phyloP scores from a whole-genome alignment of 1,140 invertebrate genomes.

The Ephestia elutella region DNA sequence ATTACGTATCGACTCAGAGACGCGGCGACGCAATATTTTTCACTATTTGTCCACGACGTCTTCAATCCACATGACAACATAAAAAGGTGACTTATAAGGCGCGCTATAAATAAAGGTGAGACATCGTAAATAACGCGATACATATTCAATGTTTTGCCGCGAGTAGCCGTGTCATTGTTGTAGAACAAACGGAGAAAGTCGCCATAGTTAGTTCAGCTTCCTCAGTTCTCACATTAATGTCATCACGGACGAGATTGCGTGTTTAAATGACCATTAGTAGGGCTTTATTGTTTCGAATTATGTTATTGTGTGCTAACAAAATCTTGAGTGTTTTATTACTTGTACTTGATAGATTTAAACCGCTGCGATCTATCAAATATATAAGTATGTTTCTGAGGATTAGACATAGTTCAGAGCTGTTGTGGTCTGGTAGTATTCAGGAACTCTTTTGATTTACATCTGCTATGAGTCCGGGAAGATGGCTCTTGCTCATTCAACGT shows the following conservation, averaged over 20 bases:
- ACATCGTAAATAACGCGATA: constrained; percentile 2
- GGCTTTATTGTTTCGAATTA: constrained; percentile 2
- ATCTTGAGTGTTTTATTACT: neutral
- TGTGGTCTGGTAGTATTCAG: too few relatives aligned
- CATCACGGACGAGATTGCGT: neutral
- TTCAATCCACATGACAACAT: neutral
- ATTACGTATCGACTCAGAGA: neutral
- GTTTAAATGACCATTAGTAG: constrained; percentile 4
- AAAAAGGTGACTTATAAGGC: neutral
- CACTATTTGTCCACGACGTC: neutral
- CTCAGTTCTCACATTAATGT: constrained; percentile 2
- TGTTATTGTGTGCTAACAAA: constrained; percentile 3
- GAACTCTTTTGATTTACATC: too few relatives aligned
- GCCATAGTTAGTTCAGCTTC: neutral
- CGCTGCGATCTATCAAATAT: too few relatives aligned
- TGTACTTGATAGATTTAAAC: neutral
- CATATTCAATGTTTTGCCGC: neutral
- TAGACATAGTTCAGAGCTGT: too few relatives aligned
- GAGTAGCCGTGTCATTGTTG: neutral
- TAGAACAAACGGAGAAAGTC: neutral
- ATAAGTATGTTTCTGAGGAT: too few relatives aligned
- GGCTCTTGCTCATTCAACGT: too few relatives aligned
- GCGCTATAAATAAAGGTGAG: constrained; percentile 1
- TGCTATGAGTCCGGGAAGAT: too few relatives aligned
- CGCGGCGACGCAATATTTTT: neutral